Conservation (phyloP, 2,113 vertebrate genomes). For the Spea bombifrons region DNA sequence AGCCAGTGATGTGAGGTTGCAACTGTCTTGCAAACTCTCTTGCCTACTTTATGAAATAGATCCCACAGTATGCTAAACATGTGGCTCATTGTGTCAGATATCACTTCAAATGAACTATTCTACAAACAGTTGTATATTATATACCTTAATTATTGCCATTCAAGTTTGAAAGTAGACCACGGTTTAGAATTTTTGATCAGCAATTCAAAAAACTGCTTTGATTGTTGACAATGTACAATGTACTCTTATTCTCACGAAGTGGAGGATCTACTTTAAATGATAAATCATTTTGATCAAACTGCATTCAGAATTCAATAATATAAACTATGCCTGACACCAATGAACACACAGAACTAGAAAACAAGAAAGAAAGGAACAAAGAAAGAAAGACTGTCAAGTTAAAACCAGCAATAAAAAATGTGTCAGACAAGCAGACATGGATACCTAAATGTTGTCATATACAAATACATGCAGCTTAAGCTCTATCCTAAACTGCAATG, state of each 20-base stretch:
- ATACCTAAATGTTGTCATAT: neutral
- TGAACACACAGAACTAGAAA: constrained; percentile 3
- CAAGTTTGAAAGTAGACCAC: too few relatives aligned
- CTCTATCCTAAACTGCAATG: neutral
- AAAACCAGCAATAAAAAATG: neutral
- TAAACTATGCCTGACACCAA: constrained; percentile 11
- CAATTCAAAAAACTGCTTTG: constrained; percentile 3
- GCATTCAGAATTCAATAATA: constrained; percentile 24
- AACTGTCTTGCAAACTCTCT: too few relatives aligned
- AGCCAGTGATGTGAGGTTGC: too few relatives aligned
- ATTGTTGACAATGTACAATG: constrained; percentile 14
- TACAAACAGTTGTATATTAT: too few relatives aligned
- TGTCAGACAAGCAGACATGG: neutral
- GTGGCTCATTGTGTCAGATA: too few relatives aligned
- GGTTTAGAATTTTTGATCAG: neutral
- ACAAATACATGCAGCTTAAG: neutral
- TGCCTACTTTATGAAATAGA: too few relatives aligned
- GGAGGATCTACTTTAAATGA: too few relatives aligned
- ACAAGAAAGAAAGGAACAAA: constrained; percentile 1
- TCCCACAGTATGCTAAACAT: too few relatives aligned
- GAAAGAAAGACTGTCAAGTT: neutral
- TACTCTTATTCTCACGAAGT: too few relatives aligned
- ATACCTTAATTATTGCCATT: too few relatives aligned
- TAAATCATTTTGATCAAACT: constrained; percentile 12
- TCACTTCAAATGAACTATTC: too few relatives aligned